These are phyloP conservation scores for Oreamnos americanus DNA, from an alignment of 2,113 vertebrate species.

Conservation along the genomic window DNA sequence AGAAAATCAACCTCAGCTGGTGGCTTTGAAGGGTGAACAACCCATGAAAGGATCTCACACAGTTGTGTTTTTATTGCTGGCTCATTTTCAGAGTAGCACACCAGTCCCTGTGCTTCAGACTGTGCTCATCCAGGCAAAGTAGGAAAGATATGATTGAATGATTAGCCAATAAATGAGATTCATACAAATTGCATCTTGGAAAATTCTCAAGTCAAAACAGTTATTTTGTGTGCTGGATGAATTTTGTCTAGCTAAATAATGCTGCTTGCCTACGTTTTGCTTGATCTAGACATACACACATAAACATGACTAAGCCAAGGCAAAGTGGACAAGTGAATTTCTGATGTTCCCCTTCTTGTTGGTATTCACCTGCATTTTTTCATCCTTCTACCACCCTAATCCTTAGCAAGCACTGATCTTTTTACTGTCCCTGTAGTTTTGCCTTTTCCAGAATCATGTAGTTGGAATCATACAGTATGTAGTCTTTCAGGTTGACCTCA, in stretches of 20 bases:
- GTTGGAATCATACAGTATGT: neutral
- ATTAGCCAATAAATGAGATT: conserved; percentile 3
- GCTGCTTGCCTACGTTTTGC: neutral
- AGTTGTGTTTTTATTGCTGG: neutral
- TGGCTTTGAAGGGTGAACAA: neutral
- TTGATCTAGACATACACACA: neutral
- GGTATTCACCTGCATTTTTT: neutral
- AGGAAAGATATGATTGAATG: neutral
- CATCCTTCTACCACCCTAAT: neutral
- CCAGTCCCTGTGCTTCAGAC: neutral
- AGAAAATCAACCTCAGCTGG: neutral
- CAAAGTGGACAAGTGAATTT: neutral
- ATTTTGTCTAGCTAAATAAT: neutral
- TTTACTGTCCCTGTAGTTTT: neutral
- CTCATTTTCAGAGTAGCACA: neutral
- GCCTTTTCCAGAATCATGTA: neutral
- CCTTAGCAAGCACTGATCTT: neutral
- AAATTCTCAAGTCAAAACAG: conserved; percentile 2
- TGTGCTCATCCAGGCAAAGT: neutral
- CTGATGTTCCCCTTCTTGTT: neutral
- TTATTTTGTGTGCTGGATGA: neutral
- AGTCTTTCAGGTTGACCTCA: neutral
- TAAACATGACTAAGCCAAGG: neutral
- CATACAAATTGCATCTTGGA: neutral
- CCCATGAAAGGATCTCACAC: neutral